phyloP scores from a whole-genome alignment of 2,797 vertebrate species.

The Lycodopsis pacificus region DNA sequence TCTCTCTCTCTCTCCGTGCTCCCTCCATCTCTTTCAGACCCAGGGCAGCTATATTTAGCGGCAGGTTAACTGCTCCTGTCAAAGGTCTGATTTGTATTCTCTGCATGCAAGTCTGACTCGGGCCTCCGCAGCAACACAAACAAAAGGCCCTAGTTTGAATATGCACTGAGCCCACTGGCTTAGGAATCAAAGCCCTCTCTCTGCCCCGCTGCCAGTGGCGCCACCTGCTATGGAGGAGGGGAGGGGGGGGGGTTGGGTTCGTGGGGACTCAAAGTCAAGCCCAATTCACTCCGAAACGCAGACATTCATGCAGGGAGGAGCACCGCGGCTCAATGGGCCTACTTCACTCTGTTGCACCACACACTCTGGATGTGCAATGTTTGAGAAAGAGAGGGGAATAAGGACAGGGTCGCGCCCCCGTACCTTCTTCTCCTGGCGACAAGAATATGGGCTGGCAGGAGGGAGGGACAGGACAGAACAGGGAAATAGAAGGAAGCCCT shows the following conservation, averaged over 20 bases:
- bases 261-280: constrained; percentile 65
- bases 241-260: constrained; percentile 30
- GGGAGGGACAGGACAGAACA: constrained; percentile 41
- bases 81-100: constrained; percentile 87
- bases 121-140: constrained; percentile 81
- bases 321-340: constrained; percentile 41
- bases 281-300: constrained; percentile 54
- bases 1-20: constrained; percentile 45
- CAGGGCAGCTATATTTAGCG: constrained; percentile 84
- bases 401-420: constrained; percentile 22
- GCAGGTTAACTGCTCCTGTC: constrained; percentile 86
- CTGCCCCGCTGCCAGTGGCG: constrained; percentile 76
- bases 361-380: constrained; percentile 47
- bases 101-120: constrained; percentile 80
- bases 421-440: constrained; percentile 30
- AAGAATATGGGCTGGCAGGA: constrained; percentile 47
- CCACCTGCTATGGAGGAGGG: constrained; percentile 80
- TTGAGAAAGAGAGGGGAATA: constrained; percentile 25
- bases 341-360: constrained; percentile 57
- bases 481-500: constrained; percentile 33
- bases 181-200: constrained; percentile 80
- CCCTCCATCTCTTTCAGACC: constrained; percentile 74
- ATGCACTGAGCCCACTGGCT: constrained; percentile 82
- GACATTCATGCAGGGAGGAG: constrained; percentile 59
- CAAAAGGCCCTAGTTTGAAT: constrained; percentile 84